phyloP scores from a whole-genome alignment of 2,797 vertebrate species.

The Ambastaia sidthimunki region DNA sequence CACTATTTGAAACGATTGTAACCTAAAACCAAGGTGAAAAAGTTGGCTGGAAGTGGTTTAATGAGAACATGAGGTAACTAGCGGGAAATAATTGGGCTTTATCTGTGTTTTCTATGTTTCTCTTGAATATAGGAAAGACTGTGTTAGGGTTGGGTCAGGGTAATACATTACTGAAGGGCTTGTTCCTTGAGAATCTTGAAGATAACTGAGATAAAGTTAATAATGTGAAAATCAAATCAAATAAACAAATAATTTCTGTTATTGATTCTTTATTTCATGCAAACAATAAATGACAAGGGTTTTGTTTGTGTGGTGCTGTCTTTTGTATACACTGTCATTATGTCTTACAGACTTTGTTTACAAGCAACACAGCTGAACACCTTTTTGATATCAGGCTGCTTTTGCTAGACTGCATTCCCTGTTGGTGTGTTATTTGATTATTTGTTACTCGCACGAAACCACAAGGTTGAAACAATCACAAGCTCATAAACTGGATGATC shows the following conservation, averaged over 20 bases:
- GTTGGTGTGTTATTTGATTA: slow-evolving; percentile 28
- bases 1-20: slow-evolving; percentile 82
- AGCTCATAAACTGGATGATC: slow-evolving; percentile 41
- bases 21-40: slow-evolving; percentile 69
- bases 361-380: slow-evolving; percentile 26
- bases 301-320: slow-evolving; percentile 19
- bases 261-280: neutral
- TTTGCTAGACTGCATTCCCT: slow-evolving; percentile 15
- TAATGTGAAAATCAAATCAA: slow-evolving; percentile 9
- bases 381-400: slow-evolving; percentile 37
- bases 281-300: slow-evolving; percentile 26
- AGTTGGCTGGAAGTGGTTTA: slow-evolving; percentile 78
- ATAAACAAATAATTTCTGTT: slow-evolving; percentile 3
- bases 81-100: slow-evolving; percentile 74
- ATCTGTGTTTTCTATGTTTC: slow-evolving; percentile 70
- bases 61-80: slow-evolving; percentile 79
- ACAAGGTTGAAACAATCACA: slow-evolving; percentile 50
- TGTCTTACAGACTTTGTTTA: slow-evolving; percentile 19
- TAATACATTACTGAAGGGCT: slow-evolving; percentile 16
- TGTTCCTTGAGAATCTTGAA: slow-evolving; percentile 49
- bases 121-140: slow-evolving; percentile 16
- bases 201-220: slow-evolving; percentile 40
- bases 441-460: slow-evolving; percentile 43
- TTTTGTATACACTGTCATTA: slow-evolving; percentile 33
- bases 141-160: neutral